Percentiles rank a stretch among this genome's conserved stretches.
These are phyloP conservation scores for Phrynosoma blainvillii DNA, from an alignment of 2,113 vertebrate genomes.

Conservation along the genomic window DNA sequence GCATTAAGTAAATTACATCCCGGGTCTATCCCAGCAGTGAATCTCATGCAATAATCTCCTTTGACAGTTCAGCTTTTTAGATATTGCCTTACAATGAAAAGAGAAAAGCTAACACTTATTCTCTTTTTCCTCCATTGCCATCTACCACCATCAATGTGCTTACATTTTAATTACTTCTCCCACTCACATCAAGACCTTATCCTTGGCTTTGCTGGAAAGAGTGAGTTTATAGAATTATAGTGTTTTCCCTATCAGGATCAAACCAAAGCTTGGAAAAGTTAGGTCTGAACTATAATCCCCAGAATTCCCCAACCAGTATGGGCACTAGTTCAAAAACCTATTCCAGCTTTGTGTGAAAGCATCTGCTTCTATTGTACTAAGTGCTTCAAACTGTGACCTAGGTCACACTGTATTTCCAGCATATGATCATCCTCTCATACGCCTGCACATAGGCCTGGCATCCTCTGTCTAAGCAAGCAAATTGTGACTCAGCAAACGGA, in stretches of 20 bases:
- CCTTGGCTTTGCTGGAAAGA: neutral
- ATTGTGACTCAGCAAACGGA: conserved; percentile 27
- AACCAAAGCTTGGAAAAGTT: neutral
- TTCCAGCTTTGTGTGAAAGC: no score
- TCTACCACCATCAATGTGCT: neutral
- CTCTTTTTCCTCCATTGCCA: neutral
- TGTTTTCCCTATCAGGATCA: neutral
- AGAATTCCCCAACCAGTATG: no score
- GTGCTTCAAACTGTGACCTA: neutral
- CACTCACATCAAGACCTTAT: neutral
- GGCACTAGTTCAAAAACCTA: no score
- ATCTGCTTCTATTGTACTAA: neutral
- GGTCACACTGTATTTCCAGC: neutral
- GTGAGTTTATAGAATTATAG: neutral
- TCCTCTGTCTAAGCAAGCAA: neutral
- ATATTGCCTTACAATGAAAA: neutral
- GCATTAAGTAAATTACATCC: no score
- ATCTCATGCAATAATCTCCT: neutral
- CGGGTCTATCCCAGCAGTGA: no score
- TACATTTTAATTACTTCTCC: neutral
- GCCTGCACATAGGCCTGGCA: neutral
- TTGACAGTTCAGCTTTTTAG: neutral
- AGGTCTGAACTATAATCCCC: no score
- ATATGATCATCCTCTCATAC: neutral
- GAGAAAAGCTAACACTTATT: neutral